Conservation (phyloP, 1,140 invertebrate species). For the Lutraria rhynchaena region DNA sequence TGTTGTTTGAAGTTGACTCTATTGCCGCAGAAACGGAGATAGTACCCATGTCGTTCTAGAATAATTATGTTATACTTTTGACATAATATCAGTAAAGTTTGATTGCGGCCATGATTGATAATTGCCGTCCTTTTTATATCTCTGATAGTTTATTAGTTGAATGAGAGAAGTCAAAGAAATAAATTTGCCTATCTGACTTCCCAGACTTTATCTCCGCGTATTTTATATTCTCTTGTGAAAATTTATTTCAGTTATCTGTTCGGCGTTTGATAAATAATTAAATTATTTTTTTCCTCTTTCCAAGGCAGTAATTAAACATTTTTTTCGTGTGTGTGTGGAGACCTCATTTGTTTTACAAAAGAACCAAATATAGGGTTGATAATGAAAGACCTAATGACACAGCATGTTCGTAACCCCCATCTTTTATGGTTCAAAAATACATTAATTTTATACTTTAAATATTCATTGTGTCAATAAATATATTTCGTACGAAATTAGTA, state of each 20-base stretch:
- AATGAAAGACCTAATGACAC: background rate
- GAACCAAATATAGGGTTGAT: background rate
- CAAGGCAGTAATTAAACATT: background rate
- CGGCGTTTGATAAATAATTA: constrained; percentile 50
- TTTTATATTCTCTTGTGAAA: constrained; percentile 51
- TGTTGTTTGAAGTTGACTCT: constrained; percentile 6
- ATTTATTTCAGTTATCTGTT: constrained; percentile 44
- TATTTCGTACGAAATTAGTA: background rate
- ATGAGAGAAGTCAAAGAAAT: constrained; percentile 13
- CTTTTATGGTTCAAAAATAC: background rate
- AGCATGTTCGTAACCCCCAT: background rate
- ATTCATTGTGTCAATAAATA: background rate
- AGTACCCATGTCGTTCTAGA: no score
- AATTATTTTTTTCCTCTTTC: constrained; percentile 33
- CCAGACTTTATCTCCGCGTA: constrained; percentile 31
- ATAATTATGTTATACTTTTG: no score
- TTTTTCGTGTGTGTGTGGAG: background rate
- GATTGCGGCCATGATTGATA: constrained; percentile 1
- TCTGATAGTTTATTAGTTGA: constrained; percentile 13
- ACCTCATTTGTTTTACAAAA: background rate
- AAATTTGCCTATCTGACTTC: constrained; percentile 38
- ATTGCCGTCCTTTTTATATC: constrained; percentile 40
- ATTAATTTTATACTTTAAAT: background rate
- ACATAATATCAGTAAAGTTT: no score
- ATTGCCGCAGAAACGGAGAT: background rate